Evolutionary conservation across 2,888 invertebrate genomes (phyloP).

Genomic region (Silvanus unidentatus): DNA sequence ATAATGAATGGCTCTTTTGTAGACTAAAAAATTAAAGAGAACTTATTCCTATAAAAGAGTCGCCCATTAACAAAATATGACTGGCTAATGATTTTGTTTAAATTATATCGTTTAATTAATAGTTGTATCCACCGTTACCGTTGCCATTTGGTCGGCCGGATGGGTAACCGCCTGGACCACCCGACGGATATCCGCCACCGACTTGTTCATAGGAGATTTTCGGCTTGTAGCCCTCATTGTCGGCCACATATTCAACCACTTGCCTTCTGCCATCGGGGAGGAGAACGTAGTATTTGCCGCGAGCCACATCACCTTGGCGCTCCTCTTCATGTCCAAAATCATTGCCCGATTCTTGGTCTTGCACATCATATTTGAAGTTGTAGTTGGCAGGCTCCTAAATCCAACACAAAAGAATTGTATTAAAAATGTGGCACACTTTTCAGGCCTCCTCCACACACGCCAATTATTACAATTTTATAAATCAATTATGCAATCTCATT

Average conservation of each 20-base stretch:
- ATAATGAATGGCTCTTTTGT: too few relatives aligned
- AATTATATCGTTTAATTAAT: conserved; percentile 22
- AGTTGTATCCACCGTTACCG: conserved; percentile 43
- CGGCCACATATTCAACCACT: conserved; percentile 61
- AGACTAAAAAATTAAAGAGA: too few relatives aligned
- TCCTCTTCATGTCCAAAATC: conserved; percentile 64
- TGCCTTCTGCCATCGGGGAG: conserved; percentile 63
- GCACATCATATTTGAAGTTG: conserved; percentile 62
- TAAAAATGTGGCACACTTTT: background rate
- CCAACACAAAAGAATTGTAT: background rate
- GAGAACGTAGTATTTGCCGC: conserved; percentile 62
- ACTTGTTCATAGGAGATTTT: conserved; percentile 56
- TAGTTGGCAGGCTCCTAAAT: conserved; percentile 50
- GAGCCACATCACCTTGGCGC: conserved; percentile 61
- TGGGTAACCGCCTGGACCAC: conserved; percentile 31
- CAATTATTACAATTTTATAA: too few relatives aligned
- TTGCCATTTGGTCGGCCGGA: conserved; percentile 16
- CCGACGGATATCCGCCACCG: conserved; percentile 22
- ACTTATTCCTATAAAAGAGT: too few relatives aligned
- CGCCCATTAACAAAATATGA: too few relatives aligned
- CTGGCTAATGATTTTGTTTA: too few relatives aligned
- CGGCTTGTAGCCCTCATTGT: conserved; percentile 60
- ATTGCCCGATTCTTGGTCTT: conserved; percentile 58
- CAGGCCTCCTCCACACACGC: too few relatives aligned
- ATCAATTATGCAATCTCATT: too few relatives aligned